Evolutionary conservation across 2,888 invertebrate species (phyloP).

Genomic region (Drosophila helvetica): DNA sequence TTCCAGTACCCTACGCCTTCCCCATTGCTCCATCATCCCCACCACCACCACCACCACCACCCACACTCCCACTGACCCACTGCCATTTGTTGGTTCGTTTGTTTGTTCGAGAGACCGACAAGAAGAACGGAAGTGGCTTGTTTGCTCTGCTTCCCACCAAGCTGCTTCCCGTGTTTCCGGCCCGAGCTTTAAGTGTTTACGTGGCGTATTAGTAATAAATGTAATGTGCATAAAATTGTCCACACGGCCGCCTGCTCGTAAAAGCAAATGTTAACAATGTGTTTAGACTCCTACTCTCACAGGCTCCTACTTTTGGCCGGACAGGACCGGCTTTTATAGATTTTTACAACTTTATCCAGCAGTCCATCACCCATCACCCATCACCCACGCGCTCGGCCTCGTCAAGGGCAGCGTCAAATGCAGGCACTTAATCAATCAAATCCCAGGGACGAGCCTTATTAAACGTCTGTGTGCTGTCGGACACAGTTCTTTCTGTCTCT

Average conservation of each 20-base stretch:
- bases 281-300: constrained; percentile 27
- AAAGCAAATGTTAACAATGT: constrained; percentile 66
- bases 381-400: constrained; percentile 29
- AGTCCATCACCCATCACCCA: constrained; percentile 24
- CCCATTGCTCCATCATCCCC: constrained; percentile 8
- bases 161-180: constrained; percentile 17
- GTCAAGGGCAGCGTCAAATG: constrained; percentile 67
- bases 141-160: constrained; percentile 43
- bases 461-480: constrained; percentile 46
- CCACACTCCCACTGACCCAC: constrained; percentile 11
- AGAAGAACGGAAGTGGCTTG: constrained; percentile 63
- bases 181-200: constrained; percentile 72
- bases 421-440: constrained; percentile 77
- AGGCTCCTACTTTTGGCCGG: constrained; percentile 1
- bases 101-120: constrained; percentile 12
- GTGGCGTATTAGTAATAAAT: constrained; percentile 77
- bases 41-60: not conserved
- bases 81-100: constrained; percentile 28
- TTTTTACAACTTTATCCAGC: constrained; percentile 67
- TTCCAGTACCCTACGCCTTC: not conserved
- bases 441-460: constrained; percentile 57
- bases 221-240: constrained; percentile 67
- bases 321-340: constrained; percentile 35
- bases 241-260: constrained; percentile 31
- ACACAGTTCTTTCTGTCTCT: constrained; percentile 28